Conservation (phyloP, 2,113 vertebrate species). For the Grallaria varia region DNA sequence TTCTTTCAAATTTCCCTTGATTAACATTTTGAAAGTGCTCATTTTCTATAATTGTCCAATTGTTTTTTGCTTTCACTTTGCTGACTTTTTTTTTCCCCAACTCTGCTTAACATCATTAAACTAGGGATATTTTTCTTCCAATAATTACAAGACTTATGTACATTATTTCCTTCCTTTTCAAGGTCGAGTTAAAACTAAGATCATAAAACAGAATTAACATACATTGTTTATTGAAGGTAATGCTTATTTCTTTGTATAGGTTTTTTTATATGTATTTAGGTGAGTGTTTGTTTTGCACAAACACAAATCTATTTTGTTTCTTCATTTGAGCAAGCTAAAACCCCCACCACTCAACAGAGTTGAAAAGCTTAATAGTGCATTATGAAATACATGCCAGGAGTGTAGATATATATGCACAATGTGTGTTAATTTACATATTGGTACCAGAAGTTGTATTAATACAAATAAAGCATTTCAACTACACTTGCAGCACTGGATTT, state of each 20-base stretch:
- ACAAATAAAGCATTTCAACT: slow-evolving; percentile 31
- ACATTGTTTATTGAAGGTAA: background rate
- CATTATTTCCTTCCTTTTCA: background rate
- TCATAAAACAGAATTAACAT: background rate
- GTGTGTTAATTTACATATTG: slow-evolving; percentile 11
- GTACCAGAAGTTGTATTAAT: background rate
- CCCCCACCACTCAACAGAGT: background rate
- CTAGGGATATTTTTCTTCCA: background rate
- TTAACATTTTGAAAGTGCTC: background rate
- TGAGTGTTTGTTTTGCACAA: background rate
- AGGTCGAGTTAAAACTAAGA: background rate
- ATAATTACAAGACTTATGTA: background rate
- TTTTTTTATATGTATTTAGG: background rate
- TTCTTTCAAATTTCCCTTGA: background rate
- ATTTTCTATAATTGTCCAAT: background rate
- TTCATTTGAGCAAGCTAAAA: slow-evolving; percentile 35
- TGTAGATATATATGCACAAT: background rate
- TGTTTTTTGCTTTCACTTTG: background rate
- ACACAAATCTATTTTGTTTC: background rate
- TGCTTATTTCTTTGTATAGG: background rate
- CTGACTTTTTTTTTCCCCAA: background rate
- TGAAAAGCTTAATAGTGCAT: slow-evolving; percentile 22
- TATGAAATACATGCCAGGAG: slow-evolving; percentile 29
- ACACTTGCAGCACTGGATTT: background rate
- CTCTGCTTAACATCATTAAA: background rate